Evolutionary conservation across 2,888 invertebrate genomes (phyloP), one percentile per base, ranked within the genome.

Genomic region (Agrochola litura): DNA sequence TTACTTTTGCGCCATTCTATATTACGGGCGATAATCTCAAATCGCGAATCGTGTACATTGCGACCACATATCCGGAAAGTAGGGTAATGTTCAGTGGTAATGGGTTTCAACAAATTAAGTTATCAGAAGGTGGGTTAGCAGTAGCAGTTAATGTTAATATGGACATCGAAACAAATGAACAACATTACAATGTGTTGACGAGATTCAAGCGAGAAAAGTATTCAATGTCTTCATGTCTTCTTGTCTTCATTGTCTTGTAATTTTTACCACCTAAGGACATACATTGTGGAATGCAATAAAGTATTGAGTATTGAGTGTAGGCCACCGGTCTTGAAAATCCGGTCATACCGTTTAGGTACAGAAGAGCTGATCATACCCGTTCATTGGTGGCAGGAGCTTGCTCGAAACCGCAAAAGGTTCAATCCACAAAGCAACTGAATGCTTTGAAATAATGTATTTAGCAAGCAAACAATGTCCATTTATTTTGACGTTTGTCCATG

Each of bases 21-120:
- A 41, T 3, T 49, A 25, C 22, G 9, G 25, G 6, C 16, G 2
- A 16, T 9, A 22, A 25, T 43, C 4, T 25, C 2, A 58, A 67
- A 67, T 60, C 81, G 81, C 76, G 12, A 64, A 37, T 43, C 85
- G 79, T 83, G 43, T 22, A 14, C 81, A 76, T 6, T 80, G 64
- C 9, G 73, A 79, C 85, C 83, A 64, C 52, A 69, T 30, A 67
- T 64, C 70, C 43, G 6, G 71, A 71, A 91, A 89, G 86, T 91
- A 84, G 91, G 90, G 88, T 90, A 91, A 91, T 91, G 89, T 73
- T 58, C 84, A 83, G 64, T 61, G 43, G 84, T 89, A 90, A 90
- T 90, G 86, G 86, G 88, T 82, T 88, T 85, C 74, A 78, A 79
- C 83, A 88, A 88, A 89, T 90, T 84, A 87, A 88, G 88, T 87